Base-by-base conservation (phyloP, 2,888 invertebrate species). In the Salpingus planirostris region DNA sequence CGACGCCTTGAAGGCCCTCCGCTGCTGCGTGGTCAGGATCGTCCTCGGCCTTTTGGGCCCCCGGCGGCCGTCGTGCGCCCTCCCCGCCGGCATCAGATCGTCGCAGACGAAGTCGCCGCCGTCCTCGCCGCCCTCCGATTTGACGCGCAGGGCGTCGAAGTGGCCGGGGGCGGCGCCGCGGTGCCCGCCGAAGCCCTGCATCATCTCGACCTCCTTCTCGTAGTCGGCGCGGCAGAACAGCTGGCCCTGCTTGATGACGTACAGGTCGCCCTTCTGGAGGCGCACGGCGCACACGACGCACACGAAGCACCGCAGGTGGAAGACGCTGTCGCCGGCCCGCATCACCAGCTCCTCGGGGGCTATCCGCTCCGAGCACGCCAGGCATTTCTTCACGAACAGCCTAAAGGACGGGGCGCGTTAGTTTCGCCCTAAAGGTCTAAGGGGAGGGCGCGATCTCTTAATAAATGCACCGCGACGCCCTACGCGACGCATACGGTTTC, bases 31-130 rank as follows among this genome's bases (percentile, higher is more conserved):
- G 27, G 87, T 88, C 25, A 88, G 70, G 49, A 88, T 88, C 10
- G 88, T 88, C 41, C 88, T 65, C 1, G 88, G 87, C 47, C 87
- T 62, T 62, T 88, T 88, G 1, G 86, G 86, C 3, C 85, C 83
- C 44, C 82, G 65, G 14, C 80, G 64, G 2, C 80, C 80, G 56
- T 80, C 80, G 39, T 72, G 66, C 3, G 67, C 63, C 47, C 76
- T 57, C 47, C 69, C 71, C 21, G 75, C 69, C 25, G 55, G 61
- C 52, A 74, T 65, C 36, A 76, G 59, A 46, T 76, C 77, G 49
- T 76, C 76, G 43, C 73, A 71, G 55, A 73, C 68, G 57, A 68
- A 73, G 56, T 74, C 74, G 51, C 66, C 68, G n/a, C n/a, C n/a
- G n/a, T n/a, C n/a, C n/a, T n/a, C n/a, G n/a, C n/a, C n/a, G n/a